Percentiles rank a stretch among this genome's conserved stretches.
Evolutionary conservation across 1,140 invertebrate species (phyloP).

Genomic region (Archegozetes longisetosus): DNA sequence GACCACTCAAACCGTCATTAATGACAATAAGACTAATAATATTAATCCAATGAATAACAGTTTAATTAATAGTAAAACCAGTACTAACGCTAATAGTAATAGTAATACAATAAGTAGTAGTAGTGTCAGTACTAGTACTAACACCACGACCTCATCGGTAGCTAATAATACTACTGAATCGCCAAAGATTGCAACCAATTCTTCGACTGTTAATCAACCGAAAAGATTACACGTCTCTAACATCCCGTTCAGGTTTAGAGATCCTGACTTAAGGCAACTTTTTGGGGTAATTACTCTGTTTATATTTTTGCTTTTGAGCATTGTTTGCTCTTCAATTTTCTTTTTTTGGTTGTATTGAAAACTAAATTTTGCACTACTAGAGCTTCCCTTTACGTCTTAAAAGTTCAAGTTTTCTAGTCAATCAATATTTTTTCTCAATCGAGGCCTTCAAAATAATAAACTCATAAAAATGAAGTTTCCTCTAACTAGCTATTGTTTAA

Average conservation of each 20-base stretch:
- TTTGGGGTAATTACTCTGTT: conserved; percentile 45
- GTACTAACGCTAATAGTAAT: neutral
- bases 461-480: too few relatives aligned
- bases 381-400: neutral
- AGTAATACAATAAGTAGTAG: neutral
- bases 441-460: too few relatives aligned
- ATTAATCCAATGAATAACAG: neutral
- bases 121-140: neutral
- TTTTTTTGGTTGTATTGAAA: neutral
- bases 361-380: neutral
- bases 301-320: too few relatives aligned
- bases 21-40: neutral
- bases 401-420: too few relatives aligned
- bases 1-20: neutral
- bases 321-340: neutral
- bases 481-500: too few relatives aligned
- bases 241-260: conserved; percentile 96
- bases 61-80: neutral
- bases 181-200: neutral
- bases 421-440: too few relatives aligned
- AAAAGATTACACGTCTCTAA: conserved; percentile 89
- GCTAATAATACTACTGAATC: neutral
- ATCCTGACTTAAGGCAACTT: conserved; percentile 90
- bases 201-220: conserved; percentile 15
- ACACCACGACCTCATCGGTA: conserved; percentile 1